Evolutionary conservation across 1,140 invertebrate species (phyloP), one percentile per base, ranked within the genome.

Genomic region (Eulimnadia texana): DNA sequence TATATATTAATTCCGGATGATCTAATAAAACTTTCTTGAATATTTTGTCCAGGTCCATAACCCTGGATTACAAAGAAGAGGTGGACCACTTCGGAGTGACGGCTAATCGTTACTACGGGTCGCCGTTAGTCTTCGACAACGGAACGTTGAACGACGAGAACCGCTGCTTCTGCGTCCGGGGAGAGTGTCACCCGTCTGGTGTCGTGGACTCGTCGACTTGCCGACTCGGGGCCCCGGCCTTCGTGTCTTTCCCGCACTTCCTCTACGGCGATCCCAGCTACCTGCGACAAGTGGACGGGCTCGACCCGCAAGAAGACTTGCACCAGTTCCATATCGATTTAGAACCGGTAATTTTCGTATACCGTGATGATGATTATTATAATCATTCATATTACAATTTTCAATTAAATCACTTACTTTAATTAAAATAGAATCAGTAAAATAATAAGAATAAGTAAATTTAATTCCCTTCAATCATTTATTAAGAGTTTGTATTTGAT

Each of bases 201-300:
- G 51, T 78, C 0, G 60, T 76, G 13, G 76, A 78, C 66, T 64
- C 78, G 3, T 67, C 68, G 60, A 69, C 72, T 2, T 79, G 78
- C 64, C 73, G 78, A 65, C 61, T 61, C 33, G 80, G 76, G 57
- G 72, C 76, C 2, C 79, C 78, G 16, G 67, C 79, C 28, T 74
- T 81, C 6, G 64, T 88, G 25, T 90, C 88, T 1, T 80, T 83
- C 66, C 89, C 88, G 0, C 89, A 93, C 72, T 93, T 90, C 65
- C 75, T 82, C 58, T 70, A 83, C 53, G 80, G 78, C 0, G 83
- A 88, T 68, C 79, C 82, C 2, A 73, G 71, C 55, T 67, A 88
- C 1, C 66, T 79, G 27, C 73, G 85, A 6, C 72, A 75, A 0
- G 73, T 93, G 0, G 80, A 83, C 2, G 86, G 85, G 10, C 70